Evolutionary conservation across 2,888 invertebrate species (phyloP), one percentile per base, ranked within the genome.

Genomic region (Polydrusus tereticollis): DNA sequence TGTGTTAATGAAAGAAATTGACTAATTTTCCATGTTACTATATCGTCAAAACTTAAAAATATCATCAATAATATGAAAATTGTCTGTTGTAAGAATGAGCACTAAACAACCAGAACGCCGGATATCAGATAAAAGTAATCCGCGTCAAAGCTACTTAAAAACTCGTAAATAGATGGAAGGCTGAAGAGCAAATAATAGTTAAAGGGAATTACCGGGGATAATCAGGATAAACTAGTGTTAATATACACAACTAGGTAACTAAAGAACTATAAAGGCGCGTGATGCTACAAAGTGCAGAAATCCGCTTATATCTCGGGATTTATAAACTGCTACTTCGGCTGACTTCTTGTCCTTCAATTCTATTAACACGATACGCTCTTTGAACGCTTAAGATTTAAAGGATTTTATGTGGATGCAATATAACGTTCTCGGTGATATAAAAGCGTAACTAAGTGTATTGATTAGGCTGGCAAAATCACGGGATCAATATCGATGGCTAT

Each of bases 141-240:
- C 68, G 58, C 50, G 64, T 57, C n/a, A 63, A 72, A 72, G 72
- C 72, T 68, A 29, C 68, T 68, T 68, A 68, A 64, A 72, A 72
- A 47, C 68, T 68, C 60, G 71, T 71, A 72, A 72, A 72, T 57
- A 68, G 68, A 63, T 67, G 72, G 55, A 67, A 72, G 72, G 72
- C 52, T 71, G 71, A 71, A 71, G 71, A 71, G 71, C 71, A 72
- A 72, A 72, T 72, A 72, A 72, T 68, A 72, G 72, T 21, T 55
- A 59, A 67, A 67, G 67, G 67, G 74, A 73, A 69, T 73, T 73
- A 70, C 57, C 66, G 47, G 50, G 73, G 73, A 74, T 74, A 74
- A 74, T 74, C 74, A 68, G 74, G 74, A 74, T 74, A 70, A 74
- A 70, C 74, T 69, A 73, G 73, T 73, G 73, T 73, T 73, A 73